A percentile compares a stretch with the other conserved stretches of the same genome.
phyloP scores from a whole-genome alignment of 2,113 vertebrate genomes.

The Myxocyprinus asiaticus region DNA sequence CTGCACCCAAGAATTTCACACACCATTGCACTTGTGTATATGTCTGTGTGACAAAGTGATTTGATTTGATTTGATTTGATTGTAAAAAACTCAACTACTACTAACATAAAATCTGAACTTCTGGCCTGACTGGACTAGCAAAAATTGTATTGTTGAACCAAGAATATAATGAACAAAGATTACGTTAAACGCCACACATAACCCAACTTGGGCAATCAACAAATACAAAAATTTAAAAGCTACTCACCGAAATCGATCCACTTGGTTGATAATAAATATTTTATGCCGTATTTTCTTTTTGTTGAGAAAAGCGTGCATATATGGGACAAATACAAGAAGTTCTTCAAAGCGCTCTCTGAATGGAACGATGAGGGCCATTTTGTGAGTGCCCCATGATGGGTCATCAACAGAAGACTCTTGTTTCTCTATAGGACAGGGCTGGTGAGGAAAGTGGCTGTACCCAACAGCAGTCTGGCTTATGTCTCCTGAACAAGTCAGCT shows the following conservation, averaged over 20 bases:
- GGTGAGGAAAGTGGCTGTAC: conserved; percentile 56
- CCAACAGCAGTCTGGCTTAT: conserved; percentile 47
- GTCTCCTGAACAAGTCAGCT: conserved; percentile 89
- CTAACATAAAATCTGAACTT: too few relatives aligned
- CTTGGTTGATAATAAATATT: conserved; percentile 93
- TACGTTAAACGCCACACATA: too few relatives aligned
- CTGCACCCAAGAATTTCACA: too few relatives aligned
- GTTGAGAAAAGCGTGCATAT: conserved; percentile 90
- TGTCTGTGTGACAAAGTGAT: too few relatives aligned
- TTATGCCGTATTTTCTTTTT: conserved; percentile 89
- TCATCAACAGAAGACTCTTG: conserved; percentile 71
- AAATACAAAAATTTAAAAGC: background rate
- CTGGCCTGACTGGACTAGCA: too few relatives aligned
- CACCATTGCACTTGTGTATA: too few relatives aligned
- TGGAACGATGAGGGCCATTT: conserved; percentile 88
- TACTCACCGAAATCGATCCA: conserved; percentile 90
- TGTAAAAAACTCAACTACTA: too few relatives aligned
- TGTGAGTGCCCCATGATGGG: conserved; percentile 87
- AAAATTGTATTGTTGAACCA: too few relatives aligned
- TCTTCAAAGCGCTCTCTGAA: conserved; percentile 97
- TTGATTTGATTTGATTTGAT: too few relatives aligned
- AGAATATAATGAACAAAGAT: background rate
- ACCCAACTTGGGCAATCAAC: background rate
- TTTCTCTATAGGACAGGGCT: conserved; percentile 70
- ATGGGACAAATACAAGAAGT: conserved; percentile 90